Percentiles rank a stretch among this genome's conserved stretches.
These are phyloP conservation scores for Fistularia tabacaria DNA, from an alignment of 2,797 vertebrate genomes.

Conservation along the genomic window DNA sequence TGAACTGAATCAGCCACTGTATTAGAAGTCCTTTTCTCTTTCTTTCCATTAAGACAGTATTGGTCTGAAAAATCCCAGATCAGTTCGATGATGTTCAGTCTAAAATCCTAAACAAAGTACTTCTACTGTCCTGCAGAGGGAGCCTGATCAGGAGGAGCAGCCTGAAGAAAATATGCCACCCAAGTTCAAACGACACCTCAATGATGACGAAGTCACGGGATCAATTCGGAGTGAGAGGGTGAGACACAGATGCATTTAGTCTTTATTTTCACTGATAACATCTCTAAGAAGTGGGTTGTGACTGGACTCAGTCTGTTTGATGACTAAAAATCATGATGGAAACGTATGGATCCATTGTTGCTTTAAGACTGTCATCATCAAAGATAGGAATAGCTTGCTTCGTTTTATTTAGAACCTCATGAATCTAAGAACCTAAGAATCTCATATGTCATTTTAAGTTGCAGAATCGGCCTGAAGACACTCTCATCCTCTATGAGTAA, in stretches of 20 bases:
- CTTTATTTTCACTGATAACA: background rate
- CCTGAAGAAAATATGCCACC: conserved; percentile 87
- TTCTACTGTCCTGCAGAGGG: conserved; percentile 63
- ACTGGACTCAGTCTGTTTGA: no score
- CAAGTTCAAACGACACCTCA: conserved; percentile 96
- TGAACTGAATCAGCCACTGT: no score
- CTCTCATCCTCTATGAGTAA: background rate
- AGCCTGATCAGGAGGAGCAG: conserved; percentile 80
- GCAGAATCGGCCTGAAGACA: background rate
- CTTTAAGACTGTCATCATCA: no score
- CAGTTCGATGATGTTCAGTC: no score
- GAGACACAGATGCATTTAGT: conserved; percentile 48
- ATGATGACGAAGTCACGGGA: conserved; percentile 95
- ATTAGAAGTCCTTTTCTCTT: no score
- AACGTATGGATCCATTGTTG: no score
- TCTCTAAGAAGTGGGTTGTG: no score
- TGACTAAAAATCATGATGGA: background rate
- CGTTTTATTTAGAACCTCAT: no score
- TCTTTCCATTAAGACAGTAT: no score
- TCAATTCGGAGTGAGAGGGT: conserved; percentile 96
- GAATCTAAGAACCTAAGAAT: background rate
- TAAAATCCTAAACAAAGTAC: background rate
- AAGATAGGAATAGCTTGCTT: no score
- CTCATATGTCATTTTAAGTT: background rate
- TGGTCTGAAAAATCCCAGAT: no score